Conservation (phyloP, 2,797 vertebrate species). For the Myotis vivesi region DNA sequence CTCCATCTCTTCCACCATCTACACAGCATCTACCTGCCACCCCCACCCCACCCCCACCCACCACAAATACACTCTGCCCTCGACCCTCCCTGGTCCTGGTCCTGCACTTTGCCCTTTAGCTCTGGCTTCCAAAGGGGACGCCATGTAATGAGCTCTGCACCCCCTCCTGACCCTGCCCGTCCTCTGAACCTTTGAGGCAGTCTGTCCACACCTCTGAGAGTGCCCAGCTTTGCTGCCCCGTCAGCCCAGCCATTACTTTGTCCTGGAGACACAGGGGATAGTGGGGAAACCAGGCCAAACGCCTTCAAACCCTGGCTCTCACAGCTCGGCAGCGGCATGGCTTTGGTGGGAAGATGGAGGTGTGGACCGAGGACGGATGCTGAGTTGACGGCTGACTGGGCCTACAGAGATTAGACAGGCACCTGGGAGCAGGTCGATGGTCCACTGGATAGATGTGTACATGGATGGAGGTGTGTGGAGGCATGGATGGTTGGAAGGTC, state of each 20-base stretch:
- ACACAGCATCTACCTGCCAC: rapidly evolving
- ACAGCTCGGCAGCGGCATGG: rapidly evolving
- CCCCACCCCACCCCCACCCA: rapidly evolving
- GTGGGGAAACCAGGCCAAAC: neutral
- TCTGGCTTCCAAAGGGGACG: neutral
- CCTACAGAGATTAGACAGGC: rapidly evolving
- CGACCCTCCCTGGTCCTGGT: rapidly evolving
- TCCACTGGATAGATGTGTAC: neutral
- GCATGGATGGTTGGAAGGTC: neutral
- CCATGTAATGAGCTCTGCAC: neutral
- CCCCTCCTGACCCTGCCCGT: neutral
- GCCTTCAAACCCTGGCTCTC: neutral
- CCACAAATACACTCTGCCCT: neutral
- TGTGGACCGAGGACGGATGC: rapidly evolving
- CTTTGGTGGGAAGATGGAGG: neutral
- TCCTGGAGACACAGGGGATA: rapidly evolving
- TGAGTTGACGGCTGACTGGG: rapidly evolving
- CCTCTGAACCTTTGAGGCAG: neutral
- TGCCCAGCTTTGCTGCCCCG: too few species aligned
- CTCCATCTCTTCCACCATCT: rapidly evolving
- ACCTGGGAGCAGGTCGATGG: neutral
- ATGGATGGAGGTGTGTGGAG: neutral
- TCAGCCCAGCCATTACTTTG: too few species aligned
- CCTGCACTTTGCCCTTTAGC: neutral
- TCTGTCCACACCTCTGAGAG: neutral